phyloP scores from a whole-genome alignment of 2,888 invertebrate species.

The Scaptodrosophila latifasciaeformis region DNA sequence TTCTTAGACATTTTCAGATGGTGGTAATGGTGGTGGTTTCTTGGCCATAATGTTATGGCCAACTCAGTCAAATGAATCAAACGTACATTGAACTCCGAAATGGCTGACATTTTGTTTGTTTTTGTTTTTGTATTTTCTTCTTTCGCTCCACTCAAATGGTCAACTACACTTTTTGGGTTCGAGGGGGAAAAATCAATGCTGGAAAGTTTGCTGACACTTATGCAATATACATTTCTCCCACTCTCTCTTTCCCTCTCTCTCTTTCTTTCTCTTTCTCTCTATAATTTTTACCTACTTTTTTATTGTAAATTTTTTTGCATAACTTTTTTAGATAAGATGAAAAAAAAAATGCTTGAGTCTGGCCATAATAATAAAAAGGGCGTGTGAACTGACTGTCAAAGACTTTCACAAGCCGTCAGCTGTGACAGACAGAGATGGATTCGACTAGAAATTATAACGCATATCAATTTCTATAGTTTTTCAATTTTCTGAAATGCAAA shows the following conservation, averaged over 20 bases:
- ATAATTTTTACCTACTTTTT: not conserved
- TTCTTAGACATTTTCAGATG: too few species aligned
- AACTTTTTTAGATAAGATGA: not conserved
- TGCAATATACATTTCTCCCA: too few species aligned
- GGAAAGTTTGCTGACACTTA: not conserved
- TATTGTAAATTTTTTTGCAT: not conserved
- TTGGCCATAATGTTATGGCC: too few species aligned
- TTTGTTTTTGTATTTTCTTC: too few species aligned
- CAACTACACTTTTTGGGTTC: not conserved
- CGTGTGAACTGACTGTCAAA: slow-evolving; percentile 5
- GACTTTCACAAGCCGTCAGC: slow-evolving; percentile 5
- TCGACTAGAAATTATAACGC: too few species aligned
- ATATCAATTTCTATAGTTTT: too few species aligned
- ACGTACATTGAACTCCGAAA: not conserved
- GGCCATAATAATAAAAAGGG: too few species aligned
- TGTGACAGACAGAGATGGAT: not conserved
- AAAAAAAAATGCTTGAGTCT: not conserved
- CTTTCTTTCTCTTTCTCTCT: not conserved
- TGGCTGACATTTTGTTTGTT: not conserved
- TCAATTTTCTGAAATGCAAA: too few species aligned
- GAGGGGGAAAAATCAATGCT: not conserved
- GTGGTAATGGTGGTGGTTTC: too few species aligned
- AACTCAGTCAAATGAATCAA: too few species aligned
- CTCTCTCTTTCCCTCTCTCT: too few species aligned
- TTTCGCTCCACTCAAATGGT: too few species aligned